A percentile compares a stretch with the other conserved stretches of the same genome.
These are phyloP conservation scores for Corapipo altera DNA, from an alignment of 2,113 vertebrate genomes.

Conservation along the genomic window DNA sequence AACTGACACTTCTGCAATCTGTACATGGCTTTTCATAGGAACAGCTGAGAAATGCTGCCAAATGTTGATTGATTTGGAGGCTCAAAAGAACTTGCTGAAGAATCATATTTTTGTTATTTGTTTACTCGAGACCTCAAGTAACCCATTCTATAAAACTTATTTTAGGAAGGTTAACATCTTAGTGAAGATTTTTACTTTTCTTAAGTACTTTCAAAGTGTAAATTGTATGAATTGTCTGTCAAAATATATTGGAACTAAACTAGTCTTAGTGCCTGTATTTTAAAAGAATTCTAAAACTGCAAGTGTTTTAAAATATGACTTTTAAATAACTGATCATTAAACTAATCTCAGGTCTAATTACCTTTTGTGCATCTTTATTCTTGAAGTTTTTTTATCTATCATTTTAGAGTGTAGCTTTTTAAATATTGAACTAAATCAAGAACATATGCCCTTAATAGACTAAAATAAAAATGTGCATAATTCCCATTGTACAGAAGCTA, in stretches of 20 bases:
- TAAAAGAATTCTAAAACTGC: not conserved
- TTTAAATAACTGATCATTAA: not conserved
- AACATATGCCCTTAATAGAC: not conserved
- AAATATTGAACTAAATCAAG: not conserved
- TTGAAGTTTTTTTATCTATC: not conserved
- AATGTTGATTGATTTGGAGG: not conserved
- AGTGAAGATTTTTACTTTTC: not conserved
- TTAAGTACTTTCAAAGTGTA: not conserved
- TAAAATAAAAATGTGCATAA: not conserved
- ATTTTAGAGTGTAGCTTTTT: not conserved
- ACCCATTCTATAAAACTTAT: not conserved
- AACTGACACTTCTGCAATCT: not conserved
- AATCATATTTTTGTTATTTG: not conserved
- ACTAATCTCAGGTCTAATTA: not conserved
- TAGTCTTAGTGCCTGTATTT: not conserved
- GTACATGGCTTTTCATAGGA: slow-evolving; percentile 10
- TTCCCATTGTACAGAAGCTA: not conserved
- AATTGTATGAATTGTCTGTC: not conserved
- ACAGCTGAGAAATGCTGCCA: slow-evolving; percentile 20
- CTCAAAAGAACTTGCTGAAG: slow-evolving; percentile 1
- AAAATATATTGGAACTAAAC: not conserved
- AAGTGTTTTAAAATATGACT: not conserved
- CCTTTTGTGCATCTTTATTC: not conserved
- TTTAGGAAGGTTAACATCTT: not conserved
- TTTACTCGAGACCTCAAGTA: not conserved